These are phyloP conservation scores for Pangasius krempfi DNA, from an alignment of 2,797 vertebrate genomes.

Conservation along the genomic window DNA sequence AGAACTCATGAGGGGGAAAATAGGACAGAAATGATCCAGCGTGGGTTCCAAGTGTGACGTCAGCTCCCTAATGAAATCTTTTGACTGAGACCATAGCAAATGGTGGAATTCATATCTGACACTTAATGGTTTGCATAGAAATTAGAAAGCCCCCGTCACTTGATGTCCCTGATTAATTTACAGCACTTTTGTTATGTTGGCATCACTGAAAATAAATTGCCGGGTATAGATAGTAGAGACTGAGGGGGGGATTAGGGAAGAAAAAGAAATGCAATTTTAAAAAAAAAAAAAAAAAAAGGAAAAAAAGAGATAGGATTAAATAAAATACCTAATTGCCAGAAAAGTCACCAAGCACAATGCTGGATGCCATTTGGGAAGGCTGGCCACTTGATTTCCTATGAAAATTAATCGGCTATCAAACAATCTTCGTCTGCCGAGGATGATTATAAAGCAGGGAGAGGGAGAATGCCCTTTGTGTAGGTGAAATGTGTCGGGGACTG, in stretches of 20 bases:
- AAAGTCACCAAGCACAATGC: constrained; percentile 87
- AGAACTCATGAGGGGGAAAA: constrained; percentile 85
- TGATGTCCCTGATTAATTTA: constrained; percentile 89
- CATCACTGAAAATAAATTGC: constrained; percentile 79
- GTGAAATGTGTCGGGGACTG: constrained; percentile 99
- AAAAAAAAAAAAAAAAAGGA: not conserved
- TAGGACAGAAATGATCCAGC: constrained; percentile 82
- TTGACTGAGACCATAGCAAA: constrained; percentile 91
- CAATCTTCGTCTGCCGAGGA: constrained; percentile 97
- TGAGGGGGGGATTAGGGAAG: constrained; percentile 64
- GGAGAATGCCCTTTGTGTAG: constrained; percentile 99
- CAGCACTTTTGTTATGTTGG: constrained; percentile 79
- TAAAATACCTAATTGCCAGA: constrained; percentile 93
- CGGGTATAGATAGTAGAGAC: constrained; percentile 65
- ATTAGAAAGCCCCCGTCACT: constrained; percentile 80
- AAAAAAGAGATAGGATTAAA: constrained; percentile 73
- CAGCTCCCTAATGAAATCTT: constrained; percentile 90
- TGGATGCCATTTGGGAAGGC: constrained; percentile 82
- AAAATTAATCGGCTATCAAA: constrained; percentile 99
- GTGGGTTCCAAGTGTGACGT: constrained; percentile 80
- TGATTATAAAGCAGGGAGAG: constrained; percentile 92
- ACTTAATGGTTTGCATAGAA: constrained; percentile 94
- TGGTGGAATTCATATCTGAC: constrained; percentile 95
- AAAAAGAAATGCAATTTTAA: constrained; percentile 63
- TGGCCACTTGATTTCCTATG: constrained; percentile 98